A percentile compares a stretch with the other conserved stretches of the same genome.
Evolutionary conservation across 2,888 invertebrate genomes (phyloP).

Genomic region (Pammene aurita): DNA sequence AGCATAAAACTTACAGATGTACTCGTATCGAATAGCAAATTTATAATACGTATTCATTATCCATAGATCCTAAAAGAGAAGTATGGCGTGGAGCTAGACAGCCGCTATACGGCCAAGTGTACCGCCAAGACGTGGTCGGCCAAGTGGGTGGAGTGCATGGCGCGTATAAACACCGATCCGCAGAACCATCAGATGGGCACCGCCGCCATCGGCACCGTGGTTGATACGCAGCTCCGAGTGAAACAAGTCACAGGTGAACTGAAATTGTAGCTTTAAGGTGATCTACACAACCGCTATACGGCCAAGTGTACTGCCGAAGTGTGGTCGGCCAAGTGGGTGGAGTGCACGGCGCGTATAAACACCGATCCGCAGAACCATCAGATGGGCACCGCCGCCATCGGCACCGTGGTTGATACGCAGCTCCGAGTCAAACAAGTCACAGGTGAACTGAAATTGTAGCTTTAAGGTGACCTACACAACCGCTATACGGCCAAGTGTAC

Average conservation of each 20-base stretch:
- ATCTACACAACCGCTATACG: not conserved
- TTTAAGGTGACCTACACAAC: too few species aligned
- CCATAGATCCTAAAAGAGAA: slow-evolving; percentile 65
- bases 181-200: slow-evolving; percentile 92
- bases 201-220: slow-evolving; percentile 87
- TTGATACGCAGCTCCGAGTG: slow-evolving; percentile 85
- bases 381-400: slow-evolving; percentile 90
- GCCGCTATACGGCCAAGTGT: slow-evolving; percentile 30
- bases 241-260: slow-evolving; percentile 73
- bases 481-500: too few species aligned
- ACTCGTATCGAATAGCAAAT: too few species aligned
- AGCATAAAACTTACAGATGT: too few species aligned
- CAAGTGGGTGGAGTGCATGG: slow-evolving; percentile 88
- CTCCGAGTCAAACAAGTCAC: slow-evolving; percentile 82
- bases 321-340: slow-evolving; percentile 87
- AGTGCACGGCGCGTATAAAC: slow-evolving; percentile 86
- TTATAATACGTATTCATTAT: not conserved
- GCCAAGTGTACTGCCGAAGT: slow-evolving; percentile 36
- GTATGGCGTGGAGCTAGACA: slow-evolving; percentile 72
- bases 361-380: slow-evolving; percentile 92
- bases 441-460: slow-evolving; percentile 52
- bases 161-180: slow-evolving; percentile 87
- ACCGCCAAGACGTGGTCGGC: slow-evolving; percentile 73
- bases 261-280: not conserved
- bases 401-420: slow-evolving; percentile 84